These are phyloP conservation scores for Scleropages formosus DNA, from an alignment of 2,797 vertebrate species.

Conservation along the genomic window DNA sequence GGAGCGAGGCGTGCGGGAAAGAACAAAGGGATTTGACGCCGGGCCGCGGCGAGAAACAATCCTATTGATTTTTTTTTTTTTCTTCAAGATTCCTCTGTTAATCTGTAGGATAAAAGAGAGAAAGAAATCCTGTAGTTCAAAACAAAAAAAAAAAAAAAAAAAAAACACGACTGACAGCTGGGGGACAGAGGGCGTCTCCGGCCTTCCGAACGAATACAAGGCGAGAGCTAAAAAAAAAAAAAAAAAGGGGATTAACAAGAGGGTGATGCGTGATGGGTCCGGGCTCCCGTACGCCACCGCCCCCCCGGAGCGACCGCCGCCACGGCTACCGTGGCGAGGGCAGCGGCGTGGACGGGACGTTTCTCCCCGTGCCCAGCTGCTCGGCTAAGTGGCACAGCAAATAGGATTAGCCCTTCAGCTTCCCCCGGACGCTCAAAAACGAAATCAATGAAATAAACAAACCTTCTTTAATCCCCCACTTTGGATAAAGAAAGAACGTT, in stretches of 20 bases:
- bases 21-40: constrained; percentile 32
- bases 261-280: background rate
- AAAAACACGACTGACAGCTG: background rate
- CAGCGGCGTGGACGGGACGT: constrained; percentile 1
- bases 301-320: background rate
- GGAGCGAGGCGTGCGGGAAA: background rate
- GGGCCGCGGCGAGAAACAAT: constrained; percentile 24
- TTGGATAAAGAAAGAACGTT: constrained; percentile 11
- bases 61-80: constrained; percentile 29
- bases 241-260: background rate
- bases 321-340: background rate
- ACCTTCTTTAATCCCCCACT: constrained; percentile 22
- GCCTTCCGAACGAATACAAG: constrained; percentile 6
- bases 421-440: constrained; percentile 23
- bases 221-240: background rate
- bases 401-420: constrained; percentile 6
- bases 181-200: background rate
- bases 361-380: constrained; percentile 22
- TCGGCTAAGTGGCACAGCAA: background rate
- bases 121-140: constrained; percentile 19
- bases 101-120: constrained; percentile 29
- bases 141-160: constrained; percentile 12
- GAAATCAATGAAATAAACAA: constrained; percentile 23
- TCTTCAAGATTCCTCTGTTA: constrained; percentile 22
- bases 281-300: background rate